phyloP scores from a whole-genome alignment of 2,888 invertebrate genomes.

The Lottia gigantea region DNA sequence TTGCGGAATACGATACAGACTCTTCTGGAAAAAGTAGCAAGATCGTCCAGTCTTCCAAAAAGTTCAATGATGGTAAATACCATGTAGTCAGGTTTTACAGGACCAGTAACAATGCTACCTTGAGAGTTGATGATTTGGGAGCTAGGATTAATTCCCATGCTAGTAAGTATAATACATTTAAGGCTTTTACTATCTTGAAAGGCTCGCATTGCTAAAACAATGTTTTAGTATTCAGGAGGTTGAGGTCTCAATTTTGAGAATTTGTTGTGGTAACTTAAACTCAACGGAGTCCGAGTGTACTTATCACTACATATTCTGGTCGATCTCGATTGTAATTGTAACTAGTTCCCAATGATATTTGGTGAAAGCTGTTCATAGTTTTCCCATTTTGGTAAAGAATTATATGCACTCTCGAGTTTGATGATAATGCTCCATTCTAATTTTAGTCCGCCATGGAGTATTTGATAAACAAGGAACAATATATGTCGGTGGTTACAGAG shows the following conservation, averaged over 20 bases:
- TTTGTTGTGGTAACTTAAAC: too few relatives aligned
- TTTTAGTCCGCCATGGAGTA: conserved; percentile 37
- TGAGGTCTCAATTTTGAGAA: too few relatives aligned
- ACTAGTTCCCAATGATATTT: neutral
- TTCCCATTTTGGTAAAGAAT: too few relatives aligned
- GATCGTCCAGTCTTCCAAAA: conserved; percentile 34
- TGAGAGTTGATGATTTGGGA: conserved; percentile 54
- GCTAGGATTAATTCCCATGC: conserved; percentile 23
- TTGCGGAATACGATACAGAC: conserved; percentile 60
- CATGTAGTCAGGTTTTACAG: conserved; percentile 61
- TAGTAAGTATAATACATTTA: conserved; percentile 16
- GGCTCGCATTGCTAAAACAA: too few relatives aligned
- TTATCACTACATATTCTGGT: too few relatives aligned
- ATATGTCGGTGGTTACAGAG: conserved; percentile 53
- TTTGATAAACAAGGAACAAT: conserved; percentile 51
- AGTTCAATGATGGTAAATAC: conserved; percentile 61
- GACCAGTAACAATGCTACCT: conserved; percentile 48
- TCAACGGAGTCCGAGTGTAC: too few relatives aligned
- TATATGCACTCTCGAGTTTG: too few relatives aligned
- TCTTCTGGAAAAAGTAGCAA: conserved; percentile 35
- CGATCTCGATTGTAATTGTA: neutral
- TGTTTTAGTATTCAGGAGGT: too few relatives aligned
- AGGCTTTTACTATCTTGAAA: too few relatives aligned
- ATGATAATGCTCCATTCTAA: neutral
- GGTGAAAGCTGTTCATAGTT: too few relatives aligned